Percentiles rank a stretch among this genome's conserved stretches.
Conservation (phyloP, 2,113 vertebrate species). For the Scomber colias region DNA sequence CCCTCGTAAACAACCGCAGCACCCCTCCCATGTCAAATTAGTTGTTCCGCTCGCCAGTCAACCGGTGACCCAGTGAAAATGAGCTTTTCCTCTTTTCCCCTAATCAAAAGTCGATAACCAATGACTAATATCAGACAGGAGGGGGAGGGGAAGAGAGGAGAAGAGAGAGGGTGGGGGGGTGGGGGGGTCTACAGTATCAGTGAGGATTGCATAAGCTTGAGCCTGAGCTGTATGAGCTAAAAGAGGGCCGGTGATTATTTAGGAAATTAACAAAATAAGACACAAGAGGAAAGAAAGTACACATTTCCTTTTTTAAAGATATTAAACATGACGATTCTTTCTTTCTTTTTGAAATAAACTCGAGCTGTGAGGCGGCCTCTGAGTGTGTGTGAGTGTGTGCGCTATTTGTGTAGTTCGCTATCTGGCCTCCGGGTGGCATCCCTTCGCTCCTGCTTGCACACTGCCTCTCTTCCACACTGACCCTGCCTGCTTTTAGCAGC, state of each 20-base stretch:
- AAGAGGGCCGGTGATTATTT: background rate
- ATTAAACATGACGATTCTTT: background rate
- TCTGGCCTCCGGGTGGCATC: constrained; percentile 74
- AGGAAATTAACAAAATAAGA: constrained; percentile 10
- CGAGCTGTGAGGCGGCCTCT: constrained; percentile 1
- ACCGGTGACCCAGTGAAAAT: constrained; percentile 61
- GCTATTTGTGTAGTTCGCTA: constrained; percentile 63
- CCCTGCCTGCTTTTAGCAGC: constrained; percentile 83
- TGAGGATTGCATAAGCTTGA: constrained; percentile 51
- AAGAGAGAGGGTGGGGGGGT: no score
- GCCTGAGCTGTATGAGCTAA: background rate
- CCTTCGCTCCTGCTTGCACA: constrained; percentile 63
- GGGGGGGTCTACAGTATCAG: constrained; percentile 11
- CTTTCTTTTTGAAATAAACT: background rate
- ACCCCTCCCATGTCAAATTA: constrained; percentile 43
- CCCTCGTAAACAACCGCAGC: constrained; percentile 42
- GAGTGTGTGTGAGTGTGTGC: background rate
- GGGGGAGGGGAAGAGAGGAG: no score
- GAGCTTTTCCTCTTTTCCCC: constrained; percentile 60
- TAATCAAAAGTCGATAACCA: constrained; percentile 70
- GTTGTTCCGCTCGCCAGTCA: constrained; percentile 55
- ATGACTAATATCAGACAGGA: constrained; percentile 46
- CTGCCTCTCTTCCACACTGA: constrained; percentile 68
- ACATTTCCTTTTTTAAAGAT: background rate
- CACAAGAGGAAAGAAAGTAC: background rate